These are phyloP conservation scores for Psittacula derbiana DNA, from an alignment of 2,797 vertebrate genomes.

Conservation along the genomic window DNA sequence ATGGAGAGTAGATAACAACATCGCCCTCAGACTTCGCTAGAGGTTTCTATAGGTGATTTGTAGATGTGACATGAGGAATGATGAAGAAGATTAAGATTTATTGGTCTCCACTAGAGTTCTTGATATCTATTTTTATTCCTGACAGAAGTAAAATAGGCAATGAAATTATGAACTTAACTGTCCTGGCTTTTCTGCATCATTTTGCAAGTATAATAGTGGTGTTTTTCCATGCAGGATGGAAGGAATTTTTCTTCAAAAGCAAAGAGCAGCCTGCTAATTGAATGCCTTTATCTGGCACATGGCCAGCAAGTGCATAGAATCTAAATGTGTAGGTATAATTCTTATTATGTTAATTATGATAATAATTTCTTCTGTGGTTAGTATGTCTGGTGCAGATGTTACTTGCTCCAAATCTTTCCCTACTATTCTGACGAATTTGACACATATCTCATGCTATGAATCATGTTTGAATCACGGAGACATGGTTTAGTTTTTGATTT, in stretches of 20 bases:
- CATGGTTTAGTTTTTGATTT: neutral
- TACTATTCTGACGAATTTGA: neutral
- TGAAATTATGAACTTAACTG: neutral
- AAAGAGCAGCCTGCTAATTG: neutral
- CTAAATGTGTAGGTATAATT: neutral
- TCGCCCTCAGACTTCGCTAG: neutral
- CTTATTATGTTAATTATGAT: neutral
- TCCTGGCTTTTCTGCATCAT: neutral
- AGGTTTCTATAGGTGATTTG: neutral
- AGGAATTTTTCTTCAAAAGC: neutral
- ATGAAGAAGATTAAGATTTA: neutral
- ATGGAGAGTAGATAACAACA: no score
- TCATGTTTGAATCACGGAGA: neutral
- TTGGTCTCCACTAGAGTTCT: neutral
- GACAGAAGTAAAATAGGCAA: neutral
- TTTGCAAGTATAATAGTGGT: neutral
- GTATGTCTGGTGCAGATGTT: neutral
- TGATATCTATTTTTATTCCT: neutral
- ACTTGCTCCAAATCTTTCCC: neutral
- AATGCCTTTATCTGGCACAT: neutral
- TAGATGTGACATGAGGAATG: neutral
- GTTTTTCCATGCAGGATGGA: neutral
- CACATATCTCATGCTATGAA: neutral
- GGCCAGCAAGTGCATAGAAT: neutral
- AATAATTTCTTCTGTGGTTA: neutral